Base-by-base conservation (phyloP, 2,888 invertebrate species). In the Eudemis profundana region DNA sequence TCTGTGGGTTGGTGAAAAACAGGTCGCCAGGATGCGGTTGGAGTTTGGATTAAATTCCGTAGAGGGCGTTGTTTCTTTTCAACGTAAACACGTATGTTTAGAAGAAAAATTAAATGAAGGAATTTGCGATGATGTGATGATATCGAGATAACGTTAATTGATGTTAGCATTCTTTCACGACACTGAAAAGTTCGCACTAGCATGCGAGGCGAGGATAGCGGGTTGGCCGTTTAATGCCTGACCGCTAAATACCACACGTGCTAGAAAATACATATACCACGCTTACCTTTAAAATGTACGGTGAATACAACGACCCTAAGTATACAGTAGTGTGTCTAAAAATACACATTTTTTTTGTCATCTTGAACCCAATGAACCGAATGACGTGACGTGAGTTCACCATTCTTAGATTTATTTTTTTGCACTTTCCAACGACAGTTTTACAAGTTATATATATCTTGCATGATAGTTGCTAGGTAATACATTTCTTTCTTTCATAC, bases 51-150 rank as follows among this genome's bases (percentile, higher is more conserved):
- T 53, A 19, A 21, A 46, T 38, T 46, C 46, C 14, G 21, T n/a
- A 65, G 65, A 65, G 53, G 65, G 60, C 65, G 65, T 14, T 40
- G 33, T 51, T 44, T 59, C 19, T 51, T 56, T 56, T 29, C 40
- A 54, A 47, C 38, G 27, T 29, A 15, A 44, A 44, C 44, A 56
- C 15, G 23, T 27, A 44, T 23, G 12, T 23, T n/a, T 38, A 7
- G 40, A 15, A 40, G 15, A 14, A 14, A 23, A 40, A 27, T 27
- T 29, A 17, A 56, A 29, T 44, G 44, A 29, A 12, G 19, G 36
- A 51, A 42, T 51, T 4, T 61, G 40, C 21, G 14, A 15, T 33
- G 14, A 15, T 19, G 10, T 42, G 17, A 40, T 59, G 17, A 49
- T 21, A 33, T 33, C n/a, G 51, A 57, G 33, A 60, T 50, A 44